Base-by-base conservation (phyloP, 2,888 invertebrate genomes). In the Acleris laterana region DNA sequence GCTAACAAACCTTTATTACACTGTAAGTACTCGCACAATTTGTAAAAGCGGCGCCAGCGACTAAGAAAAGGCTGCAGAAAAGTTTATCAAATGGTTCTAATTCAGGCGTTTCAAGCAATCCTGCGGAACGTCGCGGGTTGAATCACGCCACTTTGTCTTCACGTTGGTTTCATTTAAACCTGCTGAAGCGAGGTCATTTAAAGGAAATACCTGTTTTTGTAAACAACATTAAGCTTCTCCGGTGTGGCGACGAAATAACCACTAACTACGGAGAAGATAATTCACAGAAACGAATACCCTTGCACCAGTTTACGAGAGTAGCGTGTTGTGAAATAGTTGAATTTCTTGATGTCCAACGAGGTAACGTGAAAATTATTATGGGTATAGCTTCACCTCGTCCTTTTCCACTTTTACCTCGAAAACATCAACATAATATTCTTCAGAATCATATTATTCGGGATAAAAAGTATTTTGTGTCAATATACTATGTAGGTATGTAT, bases 101-200 rank as follows among this genome's bases (percentile, higher is more conserved):
- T 70, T 70, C 42, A 62, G 57, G 68, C 52, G 63, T 70, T 68
- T 67, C 60, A 67, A 63, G 65, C 63, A 59, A 66, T 63, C 69
- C 61, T 61, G 61, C 51, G 58, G 53, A 63, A 68, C 68, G 56
- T 59, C 62, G 60, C 48, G 61, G 60, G 67, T 62, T 58, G 59
- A 64, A 46, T 60, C 55, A 50, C 53, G 25, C 22, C 68, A 62
- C 70, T 72, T 74, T 72, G 71, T 72, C 69, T 72, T 67, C 57
- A 66, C 63, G 69, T 63, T 68, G n/a, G 68, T 67, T 70, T 72
- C 71, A 72, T 73, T 73, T 70, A 71, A 74, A 72, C 72, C 70
- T 70, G 70, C 65, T 71, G 68, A 68, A 68, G 63, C 51, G 59
- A 70, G 71, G 63, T 70, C 71, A 59, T 68, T 68, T 70, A 69